Evolutionary conservation across 2,888 invertebrate species (phyloP).

Genomic region (Boloria selene): DNA sequence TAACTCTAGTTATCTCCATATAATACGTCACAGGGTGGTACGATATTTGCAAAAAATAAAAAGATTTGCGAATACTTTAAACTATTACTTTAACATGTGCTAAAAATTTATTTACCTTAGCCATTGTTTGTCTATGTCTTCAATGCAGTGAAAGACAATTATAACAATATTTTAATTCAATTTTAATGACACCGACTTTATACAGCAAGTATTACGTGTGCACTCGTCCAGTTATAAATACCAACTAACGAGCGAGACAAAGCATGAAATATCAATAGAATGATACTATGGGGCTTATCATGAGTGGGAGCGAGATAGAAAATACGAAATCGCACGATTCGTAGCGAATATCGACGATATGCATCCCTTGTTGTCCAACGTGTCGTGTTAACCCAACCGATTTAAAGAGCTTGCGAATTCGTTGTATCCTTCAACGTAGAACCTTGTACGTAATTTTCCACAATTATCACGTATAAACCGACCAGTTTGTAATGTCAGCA

Average conservation of each 20-base stretch:
- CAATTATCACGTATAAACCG: conserved; percentile 7
- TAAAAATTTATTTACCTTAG: conserved; percentile 64
- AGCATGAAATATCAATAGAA: conserved; percentile 70
- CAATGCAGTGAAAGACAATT: conserved; percentile 20
- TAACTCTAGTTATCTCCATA: conserved; percentile 27
- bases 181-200: conserved; percentile 58
- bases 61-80: conserved; percentile 26
- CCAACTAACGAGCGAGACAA: conserved; percentile 59
- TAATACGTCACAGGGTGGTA: conserved; percentile 63
- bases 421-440: background rate
- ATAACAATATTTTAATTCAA: conserved; percentile 52
- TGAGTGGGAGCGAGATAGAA: conserved; percentile 51
- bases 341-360: conserved; percentile 49
- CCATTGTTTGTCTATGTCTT: conserved; percentile 55
- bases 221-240: conserved; percentile 66
- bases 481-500: background rate
- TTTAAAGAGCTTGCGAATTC: conserved; percentile 16
- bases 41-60: conserved; percentile 53
- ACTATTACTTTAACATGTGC: conserved; percentile 20
- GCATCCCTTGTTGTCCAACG: conserved; percentile 50
- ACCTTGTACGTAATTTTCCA: background rate
- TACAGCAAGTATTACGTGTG: conserved; percentile 51
- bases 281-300: conserved; percentile 46
- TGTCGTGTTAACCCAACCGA: conserved; percentile 40
- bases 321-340: conserved; percentile 45